Evolutionary conservation across 37 sponge, comb jelly and placozoan species (phyloP).

Genomic region (Ephydatia muelleri): DNA sequence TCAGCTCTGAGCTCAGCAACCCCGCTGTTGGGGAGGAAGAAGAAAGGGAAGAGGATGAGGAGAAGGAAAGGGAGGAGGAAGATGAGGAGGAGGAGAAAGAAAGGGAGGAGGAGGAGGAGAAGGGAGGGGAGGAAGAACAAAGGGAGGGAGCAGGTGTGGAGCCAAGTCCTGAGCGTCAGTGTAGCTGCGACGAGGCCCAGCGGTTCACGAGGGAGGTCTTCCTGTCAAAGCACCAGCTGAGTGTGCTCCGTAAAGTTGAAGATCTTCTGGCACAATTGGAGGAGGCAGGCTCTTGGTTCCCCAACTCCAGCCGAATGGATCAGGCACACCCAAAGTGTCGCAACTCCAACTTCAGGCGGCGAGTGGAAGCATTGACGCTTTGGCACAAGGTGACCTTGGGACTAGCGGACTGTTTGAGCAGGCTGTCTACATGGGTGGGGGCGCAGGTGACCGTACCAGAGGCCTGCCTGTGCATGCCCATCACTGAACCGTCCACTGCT

Average conservation of each 20-base stretch:
- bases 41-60: neutral
- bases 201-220: slow-evolving; percentile 11
- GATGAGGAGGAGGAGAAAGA: neutral
- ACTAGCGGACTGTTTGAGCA: slow-evolving; percentile 26
- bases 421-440: slow-evolving; percentile 54
- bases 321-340: slow-evolving; percentile 46
- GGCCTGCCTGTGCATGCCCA: neutral
- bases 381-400: slow-evolving; percentile 62
- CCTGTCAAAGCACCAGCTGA: slow-evolving; percentile 20
- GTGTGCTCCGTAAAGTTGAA: slow-evolving; percentile 28
- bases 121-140: neutral
- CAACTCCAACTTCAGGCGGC: slow-evolving; percentile 34
- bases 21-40: neutral
- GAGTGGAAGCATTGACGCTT: slow-evolving; percentile 49
- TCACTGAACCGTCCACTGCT: neutral
- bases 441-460: neutral
- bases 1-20: neutral
- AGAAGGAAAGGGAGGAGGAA: neutral
- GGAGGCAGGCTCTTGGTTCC: slow-evolving; percentile 32
- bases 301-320: slow-evolving; percentile 29
- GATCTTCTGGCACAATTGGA: slow-evolving; percentile 49
- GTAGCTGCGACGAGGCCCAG: neutral
- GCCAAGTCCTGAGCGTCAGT: neutral
- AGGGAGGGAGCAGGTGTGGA: neutral
- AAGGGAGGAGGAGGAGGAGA: neutral